Conservation (phyloP, 1,140 invertebrate genomes). For the Drosophila pruinosa region DNA sequence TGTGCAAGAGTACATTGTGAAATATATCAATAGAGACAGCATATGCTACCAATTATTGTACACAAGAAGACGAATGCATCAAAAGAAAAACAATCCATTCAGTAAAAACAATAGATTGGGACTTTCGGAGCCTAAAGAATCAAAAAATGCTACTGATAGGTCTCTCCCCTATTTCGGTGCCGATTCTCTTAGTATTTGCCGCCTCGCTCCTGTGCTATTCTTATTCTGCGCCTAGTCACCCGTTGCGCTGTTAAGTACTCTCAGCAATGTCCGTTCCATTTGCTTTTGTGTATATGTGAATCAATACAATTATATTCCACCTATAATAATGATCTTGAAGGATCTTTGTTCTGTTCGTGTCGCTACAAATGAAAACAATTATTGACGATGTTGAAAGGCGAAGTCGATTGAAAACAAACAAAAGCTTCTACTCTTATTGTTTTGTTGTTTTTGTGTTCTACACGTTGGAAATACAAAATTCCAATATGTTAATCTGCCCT, state of each 20-base stretch:
- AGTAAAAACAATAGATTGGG: neutral
- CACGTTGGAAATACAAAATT: neutral
- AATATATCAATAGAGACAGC: neutral
- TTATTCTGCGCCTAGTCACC: neutral
- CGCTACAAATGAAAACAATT: conserved; percentile 77
- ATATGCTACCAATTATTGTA: conserved; percentile 20
- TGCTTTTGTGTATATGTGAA: conserved; percentile 28
- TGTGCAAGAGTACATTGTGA: conserved; percentile 18
- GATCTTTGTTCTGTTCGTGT: conserved; percentile 47
- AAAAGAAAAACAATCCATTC: neutral
- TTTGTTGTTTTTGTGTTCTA: neutral
- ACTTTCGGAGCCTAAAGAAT: neutral
- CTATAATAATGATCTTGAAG: conserved; percentile 66
- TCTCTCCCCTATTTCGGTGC: neutral
- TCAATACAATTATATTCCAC: conserved; percentile 76
- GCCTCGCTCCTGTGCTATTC: neutral
- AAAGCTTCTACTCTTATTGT: conserved; percentile 30
- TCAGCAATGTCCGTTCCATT: conserved; percentile 39
- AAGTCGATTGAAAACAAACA: conserved; percentile 65
- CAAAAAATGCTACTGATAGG: neutral
- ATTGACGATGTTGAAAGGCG: conserved; percentile 56
- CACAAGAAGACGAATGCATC: neutral
- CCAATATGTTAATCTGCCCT: neutral
- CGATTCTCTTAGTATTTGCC: neutral
- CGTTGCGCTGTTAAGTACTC: conserved; percentile 63